These are phyloP conservation scores for Empidonax alnorum DNA, from an alignment of 2,113 vertebrate species.

Conservation along the genomic window DNA sequence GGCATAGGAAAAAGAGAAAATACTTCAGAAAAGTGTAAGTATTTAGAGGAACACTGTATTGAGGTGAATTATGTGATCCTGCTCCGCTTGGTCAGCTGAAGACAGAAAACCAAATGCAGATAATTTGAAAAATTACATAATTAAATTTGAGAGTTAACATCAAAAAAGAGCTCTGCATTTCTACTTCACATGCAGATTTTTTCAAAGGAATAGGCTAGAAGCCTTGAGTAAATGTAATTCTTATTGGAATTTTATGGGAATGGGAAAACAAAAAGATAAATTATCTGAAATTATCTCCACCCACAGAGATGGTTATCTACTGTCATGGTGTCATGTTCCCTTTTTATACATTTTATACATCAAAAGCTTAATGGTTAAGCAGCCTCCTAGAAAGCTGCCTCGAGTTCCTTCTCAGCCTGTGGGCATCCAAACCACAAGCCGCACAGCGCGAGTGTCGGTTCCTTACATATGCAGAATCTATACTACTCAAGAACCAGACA, in stretches of 20 bases:
- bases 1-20: background rate
- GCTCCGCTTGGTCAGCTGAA: background rate
- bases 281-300: background rate
- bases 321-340: background rate
- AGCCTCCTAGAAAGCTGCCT: background rate
- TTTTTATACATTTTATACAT: background rate
- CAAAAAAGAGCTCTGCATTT: background rate
- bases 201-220: background rate
- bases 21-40: background rate
- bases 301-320: background rate
- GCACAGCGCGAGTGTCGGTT: background rate
- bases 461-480: background rate
- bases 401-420: background rate
- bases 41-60: background rate
- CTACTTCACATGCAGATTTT: background rate
- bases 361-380: background rate
- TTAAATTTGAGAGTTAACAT: background rate
- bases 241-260: background rate
- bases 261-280: background rate
- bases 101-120: background rate
- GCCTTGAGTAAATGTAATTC: background rate
- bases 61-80: background rate
- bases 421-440: background rate
- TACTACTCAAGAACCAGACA: background rate
- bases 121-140: background rate